phyloP scores from a whole-genome alignment of 2,113 vertebrate genomes.

The Mastomys coucha region DNA sequence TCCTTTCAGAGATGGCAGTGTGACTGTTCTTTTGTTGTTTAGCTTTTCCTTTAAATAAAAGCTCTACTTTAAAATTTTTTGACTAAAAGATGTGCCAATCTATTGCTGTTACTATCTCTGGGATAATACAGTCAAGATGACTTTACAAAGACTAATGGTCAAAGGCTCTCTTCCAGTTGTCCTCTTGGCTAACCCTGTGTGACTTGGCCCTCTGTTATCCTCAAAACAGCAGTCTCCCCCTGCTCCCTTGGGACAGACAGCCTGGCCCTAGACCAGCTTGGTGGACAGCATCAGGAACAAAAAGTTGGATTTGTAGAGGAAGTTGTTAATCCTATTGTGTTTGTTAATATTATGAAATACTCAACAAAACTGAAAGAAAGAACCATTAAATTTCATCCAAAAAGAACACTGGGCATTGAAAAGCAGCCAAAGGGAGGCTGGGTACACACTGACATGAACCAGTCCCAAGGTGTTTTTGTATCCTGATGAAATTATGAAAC shows the following conservation, averaged over 20 bases:
- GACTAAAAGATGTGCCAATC: background rate
- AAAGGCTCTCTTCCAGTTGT: background rate
- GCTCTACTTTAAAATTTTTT: constrained; percentile 2
- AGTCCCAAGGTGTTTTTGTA: background rate
- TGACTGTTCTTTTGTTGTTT: background rate
- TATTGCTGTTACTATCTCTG: background rate
- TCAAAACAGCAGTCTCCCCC: background rate
- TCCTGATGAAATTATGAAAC: background rate
- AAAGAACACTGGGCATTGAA: constrained; percentile 3
- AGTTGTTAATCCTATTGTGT: constrained; percentile 58
- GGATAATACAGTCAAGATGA: background rate
- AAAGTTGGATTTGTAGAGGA: constrained; percentile 18
- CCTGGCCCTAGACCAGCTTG: background rate
- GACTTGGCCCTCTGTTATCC: background rate
- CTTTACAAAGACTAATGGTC: background rate
- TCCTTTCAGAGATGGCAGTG: background rate
- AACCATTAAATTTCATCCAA: background rate
- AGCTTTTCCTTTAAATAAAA: background rate
- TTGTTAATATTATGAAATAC: constrained; percentile 20
- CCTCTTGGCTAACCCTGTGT: background rate
- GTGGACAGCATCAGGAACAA: background rate
- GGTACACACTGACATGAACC: background rate
- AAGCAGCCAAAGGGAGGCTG: background rate
- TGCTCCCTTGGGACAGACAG: background rate
- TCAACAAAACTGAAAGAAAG: background rate